These are phyloP conservation scores for Porites lutea DNA, from an alignment of 64 coral and sea anemone genomes.

Conservation along the genomic window DNA sequence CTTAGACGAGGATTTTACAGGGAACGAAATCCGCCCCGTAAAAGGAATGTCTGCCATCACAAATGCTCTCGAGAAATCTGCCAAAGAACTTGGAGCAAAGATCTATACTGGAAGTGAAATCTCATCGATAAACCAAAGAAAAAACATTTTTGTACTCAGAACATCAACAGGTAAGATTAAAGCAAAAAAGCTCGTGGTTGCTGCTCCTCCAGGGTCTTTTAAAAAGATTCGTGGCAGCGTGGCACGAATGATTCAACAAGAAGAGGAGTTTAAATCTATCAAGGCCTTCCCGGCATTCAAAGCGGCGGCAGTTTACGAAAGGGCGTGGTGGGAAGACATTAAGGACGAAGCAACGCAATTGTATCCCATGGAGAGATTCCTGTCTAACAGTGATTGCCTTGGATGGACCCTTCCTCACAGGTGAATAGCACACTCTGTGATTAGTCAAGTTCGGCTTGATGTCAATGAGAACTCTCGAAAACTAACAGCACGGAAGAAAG, in stretches of 20 bases:
- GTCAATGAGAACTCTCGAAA: no score
- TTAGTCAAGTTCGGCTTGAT: no score
- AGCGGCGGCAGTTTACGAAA: conserved; percentile 4
- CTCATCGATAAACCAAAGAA: neutral
- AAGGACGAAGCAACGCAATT: neutral
- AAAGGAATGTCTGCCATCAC: conserved; percentile 2
- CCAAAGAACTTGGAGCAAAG: neutral
- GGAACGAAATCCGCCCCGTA: neutral
- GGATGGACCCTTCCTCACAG: neutral
- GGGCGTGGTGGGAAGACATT: conserved; percentile 11
- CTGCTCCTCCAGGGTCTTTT: neutral
- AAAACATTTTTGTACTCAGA: neutral
- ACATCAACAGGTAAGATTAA: neutral
- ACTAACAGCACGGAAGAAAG: no score
- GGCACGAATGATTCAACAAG: conserved; percentile 4
- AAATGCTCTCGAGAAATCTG: neutral
- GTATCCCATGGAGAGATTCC: conserved; percentile 5
- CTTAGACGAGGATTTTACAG: no score
- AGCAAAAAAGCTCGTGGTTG: conserved; percentile 12
- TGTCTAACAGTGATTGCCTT: conserved; percentile 9
- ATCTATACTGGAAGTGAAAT: neutral
- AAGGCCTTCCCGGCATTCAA: neutral
- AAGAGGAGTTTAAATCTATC: neutral
- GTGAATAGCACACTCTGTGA: neutral
- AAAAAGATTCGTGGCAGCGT: neutral